phyloP scores from a whole-genome alignment of 2,113 vertebrate genomes.

The Crotophaga sulcirostris region DNA sequence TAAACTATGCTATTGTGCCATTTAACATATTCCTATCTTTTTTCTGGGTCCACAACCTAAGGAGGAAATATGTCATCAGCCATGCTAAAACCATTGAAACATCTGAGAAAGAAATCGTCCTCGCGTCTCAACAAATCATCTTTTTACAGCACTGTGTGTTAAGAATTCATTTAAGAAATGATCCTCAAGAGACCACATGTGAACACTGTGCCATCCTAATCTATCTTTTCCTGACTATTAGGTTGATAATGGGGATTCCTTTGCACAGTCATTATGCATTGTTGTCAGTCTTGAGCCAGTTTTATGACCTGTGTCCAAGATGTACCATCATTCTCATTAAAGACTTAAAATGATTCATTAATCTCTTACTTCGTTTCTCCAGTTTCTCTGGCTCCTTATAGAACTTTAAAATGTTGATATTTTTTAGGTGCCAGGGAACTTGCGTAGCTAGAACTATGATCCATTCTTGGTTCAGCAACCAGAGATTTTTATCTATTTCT shows the following conservation, averaged over 20 bases:
- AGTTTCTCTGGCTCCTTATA: not conserved
- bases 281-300: conserved; percentile 67
- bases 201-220: conserved; percentile 51
- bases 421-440: not conserved
- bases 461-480: not conserved
- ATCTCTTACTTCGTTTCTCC: conserved; percentile 9
- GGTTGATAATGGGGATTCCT: conserved; percentile 60
- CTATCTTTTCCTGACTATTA: conserved; percentile 71
- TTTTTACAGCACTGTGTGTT: conserved; percentile 24
- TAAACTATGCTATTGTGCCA: not conserved
- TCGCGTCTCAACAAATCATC: conserved; percentile 37
- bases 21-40: not conserved
- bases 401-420: not conserved
- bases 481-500: not conserved
- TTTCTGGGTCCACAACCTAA: not conserved
- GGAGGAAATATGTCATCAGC: conserved; percentile 8
- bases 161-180: conserved; percentile 55
- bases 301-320: conserved; percentile 68
- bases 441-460: not conserved
- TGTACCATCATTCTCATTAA: conserved; percentile 54
- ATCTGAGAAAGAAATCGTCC: not conserved
- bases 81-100: conserved; percentile 34
- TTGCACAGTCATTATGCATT: conserved; percentile 56
- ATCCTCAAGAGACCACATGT: conserved; percentile 44
- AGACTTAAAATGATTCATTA: conserved; percentile 55